Base-by-base conservation (phyloP, 2,113 vertebrate genomes). In the Mustelus asterias region DNA sequence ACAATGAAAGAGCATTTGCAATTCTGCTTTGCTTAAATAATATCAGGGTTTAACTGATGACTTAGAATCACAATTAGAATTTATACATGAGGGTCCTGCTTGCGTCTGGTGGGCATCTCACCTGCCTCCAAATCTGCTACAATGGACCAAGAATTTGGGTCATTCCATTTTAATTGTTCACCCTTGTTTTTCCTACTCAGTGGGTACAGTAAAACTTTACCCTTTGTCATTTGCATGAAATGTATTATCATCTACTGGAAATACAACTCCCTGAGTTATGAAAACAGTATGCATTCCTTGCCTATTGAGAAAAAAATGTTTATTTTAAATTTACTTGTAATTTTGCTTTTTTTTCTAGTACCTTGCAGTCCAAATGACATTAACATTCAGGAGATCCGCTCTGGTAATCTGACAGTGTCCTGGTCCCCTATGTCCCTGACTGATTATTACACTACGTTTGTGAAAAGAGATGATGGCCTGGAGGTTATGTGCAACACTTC, bases 401-500 rank as follows among this genome's bases (percentile, higher is more conserved):
- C 97, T 0, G 98, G 98, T 0, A 98, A 97, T 96, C 97, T 99
- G 96, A 97, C 97, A 0, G 97, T 99, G 70, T 97, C 97, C 5
- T 99, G 99, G 99, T 97, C 97, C 14, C 60, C 11, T 54, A 54
- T 54, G 0, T 97, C 98, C 3, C 96, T 98, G 96, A 97, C 97
- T 16, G 98, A 98, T 48, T 98, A 98, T 97, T 99, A 99, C 0
- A 97, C 98, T 72, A 97, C 97, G 58, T 99, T 98, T 96, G 97
- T 99, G 96, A 99, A 99, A 97, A 98, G 98, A 1, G 98, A 99
- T 20, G 98, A 99, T 24, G 99, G 98, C 48, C 97, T 97, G 6
- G 98, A 99, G 97, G 97, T 96, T 2, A 97, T 97, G 7, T 99
- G 99, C 96, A 99, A 99, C 97, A 99, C 99, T 33, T 98, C 98